Evolutionary conservation across 2,113 vertebrate genomes (phyloP), one percentile per base, ranked within the genome.

Genomic region (Nesoenas mayeri): DNA sequence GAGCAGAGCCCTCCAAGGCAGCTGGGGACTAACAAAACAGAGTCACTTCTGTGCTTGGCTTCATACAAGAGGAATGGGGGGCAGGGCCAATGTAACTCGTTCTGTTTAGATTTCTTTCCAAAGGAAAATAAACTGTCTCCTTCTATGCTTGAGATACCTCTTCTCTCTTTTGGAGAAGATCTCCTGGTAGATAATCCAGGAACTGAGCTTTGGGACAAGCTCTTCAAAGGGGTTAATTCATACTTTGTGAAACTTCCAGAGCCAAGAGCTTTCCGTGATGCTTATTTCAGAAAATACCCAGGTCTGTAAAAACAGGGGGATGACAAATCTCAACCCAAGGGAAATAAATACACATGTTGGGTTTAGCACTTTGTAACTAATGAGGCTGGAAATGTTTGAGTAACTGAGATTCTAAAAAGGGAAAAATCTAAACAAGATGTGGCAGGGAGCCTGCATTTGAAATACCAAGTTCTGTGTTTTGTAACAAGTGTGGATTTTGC

Each of bases 101-200:
- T 78, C 75, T 90, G 90, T 91, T 96, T 97, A 93, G 95, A 89
- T 96, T 97, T 94, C 72, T 91, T 93, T 95, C 79, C 73, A 81
- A 79, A 96, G 91, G 87, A 97, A 97, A 97, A 96, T 83, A 96
- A 97, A 85, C 66, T 61, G n/a, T 58, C 61, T 90, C 44, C 64
- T 94, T 90, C 10, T 38, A 25, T 77, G 44, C 40, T 88, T 60
- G 66, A 72, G 48, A 66, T 67, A 71, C n/a, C 22, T 89, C 14
- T 19, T 79, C 58, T 78, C 40, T 57, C 69, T 79, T 89, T 62
- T 48, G 78, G 44, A 85, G 32, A 93, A 24, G 50, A 75, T 70
- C 57, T 90, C 36, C 74, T 78, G 38, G 58, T 84, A 85, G 75
- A 86, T 24, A 79, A 48, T 74, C 64, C 71, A 58, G 80, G 32